A percentile compares a stretch with the other conserved stretches of the same genome.
Evolutionary conservation across 2,113 vertebrate genomes (phyloP).

Genomic region (Heloderma charlesbogerti): DNA sequence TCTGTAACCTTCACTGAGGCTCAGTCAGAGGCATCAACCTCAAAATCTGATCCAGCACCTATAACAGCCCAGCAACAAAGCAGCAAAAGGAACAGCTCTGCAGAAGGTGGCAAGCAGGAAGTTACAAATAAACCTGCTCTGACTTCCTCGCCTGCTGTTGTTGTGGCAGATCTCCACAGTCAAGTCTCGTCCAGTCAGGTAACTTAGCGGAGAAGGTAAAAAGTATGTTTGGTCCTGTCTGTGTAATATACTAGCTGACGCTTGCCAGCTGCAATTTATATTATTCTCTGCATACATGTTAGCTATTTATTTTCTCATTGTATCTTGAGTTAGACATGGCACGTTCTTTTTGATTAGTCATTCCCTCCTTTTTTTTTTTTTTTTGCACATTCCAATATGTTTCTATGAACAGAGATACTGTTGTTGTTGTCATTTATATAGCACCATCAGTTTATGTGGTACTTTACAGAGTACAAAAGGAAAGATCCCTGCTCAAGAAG

Average conservation of each 20-base stretch:
- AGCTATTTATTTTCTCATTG: background rate
- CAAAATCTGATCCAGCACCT: constrained; percentile 30
- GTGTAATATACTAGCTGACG: background rate
- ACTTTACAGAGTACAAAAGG: background rate
- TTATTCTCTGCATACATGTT: background rate
- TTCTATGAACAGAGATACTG: background rate
- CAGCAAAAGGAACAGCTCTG: constrained; percentile 64
- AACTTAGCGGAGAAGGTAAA: background rate
- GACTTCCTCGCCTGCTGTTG: constrained; percentile 76
- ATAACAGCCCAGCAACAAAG: constrained; percentile 39
- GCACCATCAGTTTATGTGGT: background rate
- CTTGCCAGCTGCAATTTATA: background rate
- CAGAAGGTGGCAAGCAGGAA: constrained; percentile 61
- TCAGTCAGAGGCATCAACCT: constrained; percentile 68
- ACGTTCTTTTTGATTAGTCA: background rate
- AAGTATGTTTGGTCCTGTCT: fast-evolving
- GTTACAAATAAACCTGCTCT: constrained; percentile 70
- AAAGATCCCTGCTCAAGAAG: background rate
- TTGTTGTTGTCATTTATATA: background rate
- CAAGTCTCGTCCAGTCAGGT: constrained; percentile 81
- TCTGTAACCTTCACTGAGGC: constrained; percentile 95
- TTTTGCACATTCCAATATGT: background rate
- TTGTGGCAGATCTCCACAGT: constrained; percentile 85
- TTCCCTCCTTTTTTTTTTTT: background rate
- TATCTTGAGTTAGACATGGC: background rate